Conservation (phyloP, 1,140 invertebrate genomes). For the Trinorchestia longiramus region DNA sequence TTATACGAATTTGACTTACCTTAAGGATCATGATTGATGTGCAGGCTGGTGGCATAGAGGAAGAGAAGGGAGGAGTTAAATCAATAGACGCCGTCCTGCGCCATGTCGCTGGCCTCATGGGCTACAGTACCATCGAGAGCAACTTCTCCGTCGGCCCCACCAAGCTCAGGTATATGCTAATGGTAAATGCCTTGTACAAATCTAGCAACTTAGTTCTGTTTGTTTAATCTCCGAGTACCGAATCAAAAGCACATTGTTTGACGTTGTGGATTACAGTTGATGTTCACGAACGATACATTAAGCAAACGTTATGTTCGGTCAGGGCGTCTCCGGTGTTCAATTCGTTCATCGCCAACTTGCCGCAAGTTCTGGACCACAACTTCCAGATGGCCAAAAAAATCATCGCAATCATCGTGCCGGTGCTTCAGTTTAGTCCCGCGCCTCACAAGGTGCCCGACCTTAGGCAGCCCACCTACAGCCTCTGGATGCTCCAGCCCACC, state of each 20-base stretch:
- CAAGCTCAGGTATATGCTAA: constrained; percentile 78
- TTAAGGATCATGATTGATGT: neutral
- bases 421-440: constrained; percentile 90
- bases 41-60: constrained; percentile 84
- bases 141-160: constrained; percentile 90
- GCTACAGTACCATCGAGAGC: constrained; percentile 92
- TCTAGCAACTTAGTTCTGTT: too few species aligned
- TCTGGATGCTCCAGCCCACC: constrained; percentile 89
- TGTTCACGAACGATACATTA: neutral
- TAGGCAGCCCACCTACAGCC: constrained; percentile 74
- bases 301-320: constrained; percentile 18
- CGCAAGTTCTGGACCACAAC: constrained; percentile 94
- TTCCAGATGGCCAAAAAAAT: constrained; percentile 89
- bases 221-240: too few species aligned
- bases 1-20: neutral
- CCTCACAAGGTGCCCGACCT: constrained; percentile 74
- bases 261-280: too few species aligned
- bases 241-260: too few species aligned
- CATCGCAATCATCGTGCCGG: constrained; percentile 84
- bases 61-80: constrained; percentile 81
- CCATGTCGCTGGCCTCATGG: constrained; percentile 92
- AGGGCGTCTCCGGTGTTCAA: constrained; percentile 94
- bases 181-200: too few species aligned
- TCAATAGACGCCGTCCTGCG: constrained; percentile 89
- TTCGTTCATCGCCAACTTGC: constrained; percentile 92